A percentile compares a stretch with the other conserved stretches of the same genome.
Evolutionary conservation across 2,113 vertebrate genomes (phyloP).

Genomic region (Brachirus orientalis): DNA sequence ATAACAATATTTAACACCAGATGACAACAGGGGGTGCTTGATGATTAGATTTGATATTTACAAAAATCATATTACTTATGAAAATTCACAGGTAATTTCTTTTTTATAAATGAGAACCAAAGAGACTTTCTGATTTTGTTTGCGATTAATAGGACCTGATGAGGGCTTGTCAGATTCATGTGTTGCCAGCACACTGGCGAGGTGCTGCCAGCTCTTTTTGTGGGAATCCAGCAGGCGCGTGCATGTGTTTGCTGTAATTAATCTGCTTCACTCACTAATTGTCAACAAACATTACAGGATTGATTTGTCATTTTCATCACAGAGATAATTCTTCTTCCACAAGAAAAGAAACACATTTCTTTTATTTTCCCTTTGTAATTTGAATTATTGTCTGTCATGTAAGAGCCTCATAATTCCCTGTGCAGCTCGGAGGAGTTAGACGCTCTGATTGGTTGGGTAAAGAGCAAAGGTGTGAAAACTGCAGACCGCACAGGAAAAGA

Average conservation of each 20-base stretch:
- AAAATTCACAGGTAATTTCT: background rate
- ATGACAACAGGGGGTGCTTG: background rate
- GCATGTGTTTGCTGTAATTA: slow-evolving; percentile 60
- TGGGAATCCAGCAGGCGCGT: slow-evolving; percentile 37
- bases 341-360: slow-evolving; percentile 37
- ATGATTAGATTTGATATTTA: background rate
- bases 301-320: slow-evolving; percentile 56
- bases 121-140: slow-evolving; percentile 17
- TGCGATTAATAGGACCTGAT: slow-evolving; percentile 65
- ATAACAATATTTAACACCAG: background rate
- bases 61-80: background rate
- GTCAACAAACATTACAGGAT: slow-evolving; percentile 61
- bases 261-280: slow-evolving; percentile 56
- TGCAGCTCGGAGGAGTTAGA: slow-evolving; percentile 5
- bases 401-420: slow-evolving; percentile 33
- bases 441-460: slow-evolving; percentile 24
- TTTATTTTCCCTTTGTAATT: slow-evolving; percentile 43
- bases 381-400: slow-evolving; percentile 49
- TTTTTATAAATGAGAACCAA: background rate
- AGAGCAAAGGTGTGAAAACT: slow-evolving; percentile 11
- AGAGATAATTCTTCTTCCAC: slow-evolving; percentile 34
- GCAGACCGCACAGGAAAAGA: slow-evolving; percentile 1
- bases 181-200: slow-evolving; percentile 49
- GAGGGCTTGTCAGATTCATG: slow-evolving; percentile 47
- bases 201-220: slow-evolving; percentile 57